A percentile compares a stretch with the other conserved stretches of the same genome.
phyloP scores from a whole-genome alignment of 2,888 invertebrate species.

The Volucella inflata region DNA sequence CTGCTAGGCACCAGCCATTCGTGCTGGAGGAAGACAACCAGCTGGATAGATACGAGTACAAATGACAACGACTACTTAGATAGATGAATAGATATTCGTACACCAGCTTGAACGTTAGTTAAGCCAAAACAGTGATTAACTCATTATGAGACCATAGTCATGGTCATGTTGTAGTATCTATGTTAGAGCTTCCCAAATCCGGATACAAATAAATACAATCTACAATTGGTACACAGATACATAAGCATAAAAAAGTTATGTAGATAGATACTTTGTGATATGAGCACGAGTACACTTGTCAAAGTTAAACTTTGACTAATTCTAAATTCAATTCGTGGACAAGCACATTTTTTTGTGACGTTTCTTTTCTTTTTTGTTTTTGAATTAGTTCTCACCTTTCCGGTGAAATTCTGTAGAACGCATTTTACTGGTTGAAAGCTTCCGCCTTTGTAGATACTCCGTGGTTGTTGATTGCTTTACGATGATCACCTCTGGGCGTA shows the following conservation, averaged over 20 bases:
- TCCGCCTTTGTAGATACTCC: constrained; percentile 69
- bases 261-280: constrained; percentile 23
- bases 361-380: constrained; percentile 15
- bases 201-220: constrained; percentile 50
- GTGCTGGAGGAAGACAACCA: constrained; percentile 13
- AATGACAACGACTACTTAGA: too few relatives aligned
- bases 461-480: constrained; percentile 35
- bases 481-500: constrained; percentile 29
- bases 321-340: not conserved
- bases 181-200: constrained; percentile 72
- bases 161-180: constrained; percentile 58
- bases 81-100: not conserved
- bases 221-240: constrained; percentile 30
- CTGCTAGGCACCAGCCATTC: too few relatives aligned
- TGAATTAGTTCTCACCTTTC: constrained; percentile 56
- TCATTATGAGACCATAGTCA: constrained; percentile 63
- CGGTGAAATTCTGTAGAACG: constrained; percentile 72
- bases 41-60: not conserved
- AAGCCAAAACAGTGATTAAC: constrained; percentile 67
- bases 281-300: not conserved
- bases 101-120: not conserved
- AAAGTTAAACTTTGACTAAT: constrained; percentile 4
- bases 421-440: constrained; percentile 72
- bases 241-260: not conserved
- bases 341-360: not conserved